Conservation (phyloP, 2,113 vertebrate species). For the Collichthys lucidus region DNA sequence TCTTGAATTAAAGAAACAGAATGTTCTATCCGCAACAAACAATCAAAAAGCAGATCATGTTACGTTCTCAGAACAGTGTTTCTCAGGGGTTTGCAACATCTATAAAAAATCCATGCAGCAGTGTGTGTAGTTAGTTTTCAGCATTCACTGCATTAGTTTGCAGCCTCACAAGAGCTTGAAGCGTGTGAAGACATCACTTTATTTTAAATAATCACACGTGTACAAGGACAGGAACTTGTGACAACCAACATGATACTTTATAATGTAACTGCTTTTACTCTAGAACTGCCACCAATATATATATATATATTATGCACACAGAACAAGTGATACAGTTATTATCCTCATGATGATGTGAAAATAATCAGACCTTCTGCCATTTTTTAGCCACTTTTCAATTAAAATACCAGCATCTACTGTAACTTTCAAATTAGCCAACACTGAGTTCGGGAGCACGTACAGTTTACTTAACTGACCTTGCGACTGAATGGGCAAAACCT, state of each 20-base stretch:
- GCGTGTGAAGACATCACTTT: neutral
- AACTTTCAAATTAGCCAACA: neutral
- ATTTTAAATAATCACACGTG: neutral
- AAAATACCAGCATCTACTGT: neutral
- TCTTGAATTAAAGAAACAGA: slow-evolving; percentile 23
- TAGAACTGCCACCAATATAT: neutral
- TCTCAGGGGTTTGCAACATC: neutral
- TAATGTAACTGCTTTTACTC: neutral
- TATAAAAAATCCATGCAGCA: neutral
- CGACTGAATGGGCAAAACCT: neutral
- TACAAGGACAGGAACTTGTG: neutral
- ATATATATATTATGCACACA: neutral
- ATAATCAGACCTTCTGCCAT: neutral
- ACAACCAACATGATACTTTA: neutral
- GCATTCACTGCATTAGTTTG: neutral
- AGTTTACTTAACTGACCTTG: neutral
- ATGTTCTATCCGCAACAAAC: neutral
- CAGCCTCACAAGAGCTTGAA: neutral
- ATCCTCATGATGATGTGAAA: neutral
- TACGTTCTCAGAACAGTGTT: neutral
- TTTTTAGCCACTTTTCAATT: neutral
- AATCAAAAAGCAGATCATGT: too few species aligned
- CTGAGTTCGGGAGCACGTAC: neutral
- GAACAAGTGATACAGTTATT: neutral
- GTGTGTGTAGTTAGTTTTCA: neutral